Base-by-base conservation (phyloP, 1,140 invertebrate genomes). In the Trialeurodes vaporariorum region DNA sequence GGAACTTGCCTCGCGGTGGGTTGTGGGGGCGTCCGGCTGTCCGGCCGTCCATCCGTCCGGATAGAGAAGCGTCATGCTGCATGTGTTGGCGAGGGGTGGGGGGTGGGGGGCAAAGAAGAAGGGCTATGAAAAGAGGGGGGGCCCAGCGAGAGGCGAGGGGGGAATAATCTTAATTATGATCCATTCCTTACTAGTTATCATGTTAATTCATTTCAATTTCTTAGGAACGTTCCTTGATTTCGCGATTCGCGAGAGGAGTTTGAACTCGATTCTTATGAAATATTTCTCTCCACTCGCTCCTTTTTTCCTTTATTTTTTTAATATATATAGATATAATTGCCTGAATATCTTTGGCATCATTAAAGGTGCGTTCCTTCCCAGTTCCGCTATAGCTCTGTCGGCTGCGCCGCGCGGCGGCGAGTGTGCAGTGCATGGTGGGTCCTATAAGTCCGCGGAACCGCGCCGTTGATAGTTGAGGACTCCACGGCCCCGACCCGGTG, bases 111-210 rank as follows among this genome's bases (percentile, higher is more conserved):
- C 34, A 17, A 5, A 17, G 34, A 49, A 17, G 34, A 5, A 5
- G 5, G 34, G 34, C 17, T 49, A 17, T 17, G 34, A 17, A 17
- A 17, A 17, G 34, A 49, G 34, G 34, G 34, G 34, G 34, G 34
- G 34, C n/a, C n/a, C n/a, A n/a, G n/a, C n/a, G 17, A 17, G 34
- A 17, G 34, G 34, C 34, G 34, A 49, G 34, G 34, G 34, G n/a
- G n/a, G n/a, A n/a, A 49, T 49, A 49, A 49, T 49, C 34, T 49
- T 49, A 49, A 49, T 49, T 49, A 49, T 49, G 34, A 49, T 49
- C 34, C 34, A 49, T 49, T 49, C 34, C 34, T 49, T 17, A 49
- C 34, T 17, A 49, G 34, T 49, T 49, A 49, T 49, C 34, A 49
- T 49, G 34, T 49, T 49, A 49, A 49, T 49, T 49, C 5, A 49